Conservation (phyloP, 64 coral and sea anemone species). For the Stylophora pistillata region DNA sequence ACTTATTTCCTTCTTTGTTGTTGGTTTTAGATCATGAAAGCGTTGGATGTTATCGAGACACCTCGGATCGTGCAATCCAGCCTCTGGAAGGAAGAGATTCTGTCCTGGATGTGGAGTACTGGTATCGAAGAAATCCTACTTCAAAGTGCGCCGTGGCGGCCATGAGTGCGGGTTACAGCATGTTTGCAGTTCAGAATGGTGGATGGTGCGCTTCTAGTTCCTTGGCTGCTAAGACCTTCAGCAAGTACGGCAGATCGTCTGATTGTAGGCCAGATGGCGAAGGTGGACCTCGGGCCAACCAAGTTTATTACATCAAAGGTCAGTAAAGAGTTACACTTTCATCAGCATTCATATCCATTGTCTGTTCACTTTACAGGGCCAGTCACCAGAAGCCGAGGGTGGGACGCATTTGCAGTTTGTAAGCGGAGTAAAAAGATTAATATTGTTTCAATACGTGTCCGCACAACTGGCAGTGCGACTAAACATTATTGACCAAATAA, state of each 20-base stretch:
- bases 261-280: neutral
- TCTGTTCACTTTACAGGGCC: too few species aligned
- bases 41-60: constrained; percentile 28
- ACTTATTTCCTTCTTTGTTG: too few species aligned
- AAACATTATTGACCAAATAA: too few species aligned
- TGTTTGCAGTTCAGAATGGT: constrained; percentile 43
- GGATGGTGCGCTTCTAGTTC: neutral
- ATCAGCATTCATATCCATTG: too few species aligned
- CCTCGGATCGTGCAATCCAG: neutral
- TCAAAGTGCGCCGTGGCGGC: constrained; percentile 27
- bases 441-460: too few species aligned
- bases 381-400: too few species aligned
- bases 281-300: constrained; percentile 45
- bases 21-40: neutral
- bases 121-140: neutral
- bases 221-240: neutral
- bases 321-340: too few species aligned
- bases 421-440: too few species aligned
- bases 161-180: neutral
- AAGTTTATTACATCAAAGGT: neutral
- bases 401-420: too few species aligned
- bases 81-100: neutral
- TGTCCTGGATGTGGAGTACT: neutral
- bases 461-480: too few species aligned
- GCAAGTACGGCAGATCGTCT: neutral